Percentiles rank a stretch among this genome's conserved stretches.
phyloP scores from a whole-genome alignment of 2,888 invertebrate species.

The Caenorhabditis afra region DNA sequence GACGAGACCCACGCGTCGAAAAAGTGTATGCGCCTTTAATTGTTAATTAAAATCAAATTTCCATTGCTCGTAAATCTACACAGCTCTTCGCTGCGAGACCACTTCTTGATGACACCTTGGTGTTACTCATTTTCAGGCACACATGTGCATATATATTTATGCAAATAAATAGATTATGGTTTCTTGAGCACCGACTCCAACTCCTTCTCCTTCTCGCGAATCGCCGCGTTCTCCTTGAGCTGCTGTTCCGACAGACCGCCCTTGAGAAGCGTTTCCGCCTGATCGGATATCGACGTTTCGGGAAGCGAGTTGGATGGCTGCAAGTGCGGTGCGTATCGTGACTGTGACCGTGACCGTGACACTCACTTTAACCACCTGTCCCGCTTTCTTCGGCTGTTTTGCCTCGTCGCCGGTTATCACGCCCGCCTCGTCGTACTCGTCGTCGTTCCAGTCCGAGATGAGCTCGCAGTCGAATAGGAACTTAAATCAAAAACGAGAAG shows the following conservation, averaged over 20 bases:
- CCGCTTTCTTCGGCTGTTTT: background rate
- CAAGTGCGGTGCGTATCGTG: background rate
- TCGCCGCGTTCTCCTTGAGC: constrained; percentile 53
- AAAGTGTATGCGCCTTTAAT: no score
- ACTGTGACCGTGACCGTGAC: no score
- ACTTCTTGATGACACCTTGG: no score
- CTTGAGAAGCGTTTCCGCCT: constrained; percentile 53
- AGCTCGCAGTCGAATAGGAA: constrained; percentile 75
- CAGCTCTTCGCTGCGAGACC: no score
- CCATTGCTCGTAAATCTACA: no score
- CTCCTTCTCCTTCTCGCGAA: constrained; percentile 50
- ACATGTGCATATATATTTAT: no score
- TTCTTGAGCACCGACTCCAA: constrained; percentile 43
- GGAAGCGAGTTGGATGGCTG: constrained; percentile 29
- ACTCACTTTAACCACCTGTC: background rate
- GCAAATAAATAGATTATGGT: constrained; percentile 19
- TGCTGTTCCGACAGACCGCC: constrained; percentile 42
- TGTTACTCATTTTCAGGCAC: no score
- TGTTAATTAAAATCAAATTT: no score
- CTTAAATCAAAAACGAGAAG: constrained; percentile 24
- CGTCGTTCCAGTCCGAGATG: constrained; percentile 71
- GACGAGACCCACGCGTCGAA: no score
- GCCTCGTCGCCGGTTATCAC: constrained; percentile 33
- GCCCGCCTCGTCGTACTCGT: constrained; percentile 62
- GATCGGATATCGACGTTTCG: constrained; percentile 56